These are phyloP conservation scores for Protophormia terraenovae DNA, from an alignment of 2,888 invertebrate genomes.

Conservation along the genomic window DNA sequence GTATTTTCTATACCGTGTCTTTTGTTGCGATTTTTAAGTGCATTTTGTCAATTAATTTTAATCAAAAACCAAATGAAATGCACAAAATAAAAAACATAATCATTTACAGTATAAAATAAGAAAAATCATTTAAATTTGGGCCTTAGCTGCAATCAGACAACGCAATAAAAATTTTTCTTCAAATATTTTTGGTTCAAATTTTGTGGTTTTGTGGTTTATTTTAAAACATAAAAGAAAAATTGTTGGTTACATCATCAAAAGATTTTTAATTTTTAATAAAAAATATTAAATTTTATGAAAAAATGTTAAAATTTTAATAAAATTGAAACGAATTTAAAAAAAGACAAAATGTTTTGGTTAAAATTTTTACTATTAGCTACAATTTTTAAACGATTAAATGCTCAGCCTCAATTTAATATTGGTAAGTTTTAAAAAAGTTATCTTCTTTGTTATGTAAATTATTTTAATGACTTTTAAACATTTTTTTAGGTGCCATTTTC, in stretches of 20 bases:
- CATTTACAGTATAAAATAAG: neutral
- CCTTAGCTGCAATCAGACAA: slow-evolving; percentile 45
- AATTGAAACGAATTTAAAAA: neutral
- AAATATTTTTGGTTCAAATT: slow-evolving; percentile 18
- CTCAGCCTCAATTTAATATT: slow-evolving; percentile 63
- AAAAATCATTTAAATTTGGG: slow-evolving; percentile 64
- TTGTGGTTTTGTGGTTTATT: slow-evolving; percentile 12
- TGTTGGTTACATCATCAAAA: slow-evolving; percentile 61
- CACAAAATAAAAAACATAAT: slow-evolving; percentile 42
- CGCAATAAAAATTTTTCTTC: neutral
- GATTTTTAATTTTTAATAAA: slow-evolving; percentile 4
- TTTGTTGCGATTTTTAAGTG: slow-evolving; percentile 50
- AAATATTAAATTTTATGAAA: slow-evolving; percentile 16
- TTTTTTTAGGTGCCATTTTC: slow-evolving; percentile 81
- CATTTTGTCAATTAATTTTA: slow-evolving; percentile 66
- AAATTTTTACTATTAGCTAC: neutral
- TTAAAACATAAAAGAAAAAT: slow-evolving; percentile 30
- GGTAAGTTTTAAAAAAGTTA: slow-evolving; percentile 54
- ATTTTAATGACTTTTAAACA: neutral
- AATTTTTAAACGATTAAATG: slow-evolving; percentile 2
- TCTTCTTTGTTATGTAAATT: neutral
- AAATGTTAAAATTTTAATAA: neutral
- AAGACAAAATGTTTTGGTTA: slow-evolving; percentile 9
- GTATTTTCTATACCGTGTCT: too few species aligned
- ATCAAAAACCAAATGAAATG: slow-evolving; percentile 55